Evolutionary conservation across 2,888 invertebrate genomes (phyloP).

Genomic region (Belgica antarctica): DNA sequence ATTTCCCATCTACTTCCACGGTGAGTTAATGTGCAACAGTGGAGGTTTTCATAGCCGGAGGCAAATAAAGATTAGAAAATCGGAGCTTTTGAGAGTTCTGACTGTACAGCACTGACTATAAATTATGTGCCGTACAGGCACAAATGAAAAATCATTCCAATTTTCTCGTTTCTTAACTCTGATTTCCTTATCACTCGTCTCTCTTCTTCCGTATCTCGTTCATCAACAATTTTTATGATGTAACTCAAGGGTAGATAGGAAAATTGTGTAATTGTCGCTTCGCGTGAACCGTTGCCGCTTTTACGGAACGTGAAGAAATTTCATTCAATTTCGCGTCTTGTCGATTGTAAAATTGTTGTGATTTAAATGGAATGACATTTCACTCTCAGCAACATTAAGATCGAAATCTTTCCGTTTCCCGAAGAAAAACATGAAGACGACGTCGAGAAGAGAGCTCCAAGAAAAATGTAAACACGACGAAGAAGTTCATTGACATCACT

Average conservation of each 20-base stretch:
- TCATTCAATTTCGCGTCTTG: not conserved
- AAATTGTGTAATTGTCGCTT: not conserved
- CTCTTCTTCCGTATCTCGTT: not conserved
- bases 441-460: not conserved
- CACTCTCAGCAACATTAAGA: not conserved
- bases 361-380: not conserved
- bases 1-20: constrained; percentile 73
- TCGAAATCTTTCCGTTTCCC: not conserved
- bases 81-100: too few species aligned
- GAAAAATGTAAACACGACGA: constrained; percentile 26
- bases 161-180: constrained; percentile 33
- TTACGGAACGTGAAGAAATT: not conserved
- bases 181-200: constrained; percentile 9
- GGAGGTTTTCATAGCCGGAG: not conserved
- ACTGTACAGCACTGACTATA: not conserved
- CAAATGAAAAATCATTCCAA: constrained; percentile 43
- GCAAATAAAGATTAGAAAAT: too few species aligned
- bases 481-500: constrained; percentile 38
- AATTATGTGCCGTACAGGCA: not conserved
- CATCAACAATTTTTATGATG: not conserved
- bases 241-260: not conserved
- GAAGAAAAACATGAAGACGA: not conserved
- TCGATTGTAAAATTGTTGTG: not conserved
- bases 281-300: not conserved
- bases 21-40: constrained; percentile 56